These are phyloP conservation scores for Drosophila picticornis DNA, from an alignment of 2,888 invertebrate species.

Conservation along the genomic window DNA sequence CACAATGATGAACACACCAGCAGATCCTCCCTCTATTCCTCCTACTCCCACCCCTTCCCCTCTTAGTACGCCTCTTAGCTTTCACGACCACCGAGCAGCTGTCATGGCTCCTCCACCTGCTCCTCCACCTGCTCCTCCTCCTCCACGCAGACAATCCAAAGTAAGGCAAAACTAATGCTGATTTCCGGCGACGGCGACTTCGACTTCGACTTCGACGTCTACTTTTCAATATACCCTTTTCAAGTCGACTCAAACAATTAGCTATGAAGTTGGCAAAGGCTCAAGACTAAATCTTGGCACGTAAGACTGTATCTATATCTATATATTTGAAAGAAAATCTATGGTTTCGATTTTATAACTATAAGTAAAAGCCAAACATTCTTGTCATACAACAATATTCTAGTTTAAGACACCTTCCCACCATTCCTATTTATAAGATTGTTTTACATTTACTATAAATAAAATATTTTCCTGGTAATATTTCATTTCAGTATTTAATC, in stretches of 20 bases:
- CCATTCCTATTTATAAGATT: too few species aligned
- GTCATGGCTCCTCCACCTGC: conserved; percentile 31
- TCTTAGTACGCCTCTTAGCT: conserved; percentile 40
- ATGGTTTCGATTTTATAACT: neutral
- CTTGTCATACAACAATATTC: neutral
- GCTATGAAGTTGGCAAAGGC: neutral
- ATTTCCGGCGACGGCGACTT: conserved; percentile 64
- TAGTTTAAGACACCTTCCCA: too few species aligned
- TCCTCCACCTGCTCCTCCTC: neutral
- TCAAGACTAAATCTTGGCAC: neutral
- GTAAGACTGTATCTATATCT: neutral
- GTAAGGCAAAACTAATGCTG: conserved; percentile 31
- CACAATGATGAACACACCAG: conserved; percentile 18
- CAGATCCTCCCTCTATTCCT: neutral
- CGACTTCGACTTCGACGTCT: conserved; percentile 44
- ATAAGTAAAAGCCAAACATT: too few species aligned
- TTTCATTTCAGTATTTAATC: neutral
- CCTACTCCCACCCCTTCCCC: neutral
- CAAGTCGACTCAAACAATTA: neutral
- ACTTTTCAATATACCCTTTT: conserved; percentile 37
- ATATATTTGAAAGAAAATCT: neutral
- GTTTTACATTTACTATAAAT: neutral
- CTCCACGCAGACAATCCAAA: conserved; percentile 31
- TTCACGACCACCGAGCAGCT: conserved; percentile 65
- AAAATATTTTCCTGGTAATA: too few species aligned